Conservation (phyloP, 2,113 vertebrate genomes). For the Eupsittula cactorum region DNA sequence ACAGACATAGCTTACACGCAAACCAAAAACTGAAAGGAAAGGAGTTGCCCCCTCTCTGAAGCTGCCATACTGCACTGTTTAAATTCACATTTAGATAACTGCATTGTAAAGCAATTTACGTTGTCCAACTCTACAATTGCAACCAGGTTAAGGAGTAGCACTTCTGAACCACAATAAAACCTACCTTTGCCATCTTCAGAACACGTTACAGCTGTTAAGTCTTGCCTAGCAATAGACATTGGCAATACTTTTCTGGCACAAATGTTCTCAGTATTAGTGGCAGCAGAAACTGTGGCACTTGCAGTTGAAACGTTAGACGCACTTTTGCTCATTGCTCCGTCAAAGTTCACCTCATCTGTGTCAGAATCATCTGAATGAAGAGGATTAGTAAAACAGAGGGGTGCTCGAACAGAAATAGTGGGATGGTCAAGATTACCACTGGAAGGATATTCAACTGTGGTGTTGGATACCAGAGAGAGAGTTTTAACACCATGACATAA, state of each 20-base stretch:
- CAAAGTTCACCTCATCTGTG: slow-evolving; percentile 78
- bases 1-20: neutral
- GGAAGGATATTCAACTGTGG: slow-evolving; percentile 35
- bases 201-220: slow-evolving; percentile 50
- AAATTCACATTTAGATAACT: neutral
- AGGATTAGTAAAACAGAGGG: slow-evolving; percentile 95
- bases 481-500: slow-evolving; percentile 57
- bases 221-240: slow-evolving; percentile 90
- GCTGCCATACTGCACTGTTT: neutral
- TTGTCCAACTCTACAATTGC: neutral
- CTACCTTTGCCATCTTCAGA: slow-evolving; percentile 84
- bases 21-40: neutral
- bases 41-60: neutral
- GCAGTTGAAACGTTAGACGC: slow-evolving; percentile 81
- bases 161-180: slow-evolving; percentile 35
- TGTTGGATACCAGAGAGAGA: slow-evolving; percentile 61
- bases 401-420: slow-evolving; percentile 73
- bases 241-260: slow-evolving; percentile 85
- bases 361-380: slow-evolving; percentile 94
- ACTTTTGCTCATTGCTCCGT: slow-evolving; percentile 63
- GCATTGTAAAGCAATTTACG: neutral
- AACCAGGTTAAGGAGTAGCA: neutral
- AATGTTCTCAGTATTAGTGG: slow-evolving; percentile 73
- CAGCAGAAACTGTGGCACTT: slow-evolving; percentile 84
- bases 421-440: slow-evolving; percentile 26